phyloP scores from a whole-genome alignment of 2,113 vertebrate species.

The Ameiurus melas region DNA sequence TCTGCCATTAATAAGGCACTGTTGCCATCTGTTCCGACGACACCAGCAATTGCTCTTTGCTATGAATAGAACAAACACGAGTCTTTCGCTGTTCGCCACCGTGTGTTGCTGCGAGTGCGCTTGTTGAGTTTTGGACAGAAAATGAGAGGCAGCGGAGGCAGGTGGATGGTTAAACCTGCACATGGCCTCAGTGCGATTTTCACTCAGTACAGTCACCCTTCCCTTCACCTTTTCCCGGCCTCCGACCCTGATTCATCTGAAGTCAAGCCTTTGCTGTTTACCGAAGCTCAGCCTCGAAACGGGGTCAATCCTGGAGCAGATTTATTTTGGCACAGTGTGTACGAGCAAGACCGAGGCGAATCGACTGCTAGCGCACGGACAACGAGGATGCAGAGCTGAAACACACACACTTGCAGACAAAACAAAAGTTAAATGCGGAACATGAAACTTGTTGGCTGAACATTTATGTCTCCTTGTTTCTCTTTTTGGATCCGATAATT shows the following conservation, averaged over 20 bases:
- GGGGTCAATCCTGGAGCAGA: background rate
- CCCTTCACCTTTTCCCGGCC: background rate
- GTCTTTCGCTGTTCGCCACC: conserved; percentile 27
- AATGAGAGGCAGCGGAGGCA: background rate
- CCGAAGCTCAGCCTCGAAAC: background rate
- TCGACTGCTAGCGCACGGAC: background rate
- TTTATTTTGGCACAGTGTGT: background rate
- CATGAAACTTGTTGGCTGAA: conserved; percentile 4
- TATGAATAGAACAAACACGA: conserved; percentile 47
- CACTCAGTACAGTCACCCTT: background rate
- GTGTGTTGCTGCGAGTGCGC: conserved; percentile 14
- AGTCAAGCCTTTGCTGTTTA: background rate
- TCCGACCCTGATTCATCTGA: background rate
- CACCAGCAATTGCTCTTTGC: conserved; percentile 45
- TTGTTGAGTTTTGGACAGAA: conserved; percentile 30
- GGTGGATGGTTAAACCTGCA: conserved; percentile 3
- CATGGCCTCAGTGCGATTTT: background rate
- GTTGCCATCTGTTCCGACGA: conserved; percentile 46
- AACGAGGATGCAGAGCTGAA: background rate
- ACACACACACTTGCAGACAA: background rate
- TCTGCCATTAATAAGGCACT: conserved; percentile 46
- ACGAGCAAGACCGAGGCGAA: background rate
- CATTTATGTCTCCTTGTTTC: conserved; percentile 19
- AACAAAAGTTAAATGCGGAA: conserved; percentile 10
- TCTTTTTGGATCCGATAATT: conserved; percentile 45